phyloP scores from a whole-genome alignment of 2,113 vertebrate genomes.

The Isichthys henryi region DNA sequence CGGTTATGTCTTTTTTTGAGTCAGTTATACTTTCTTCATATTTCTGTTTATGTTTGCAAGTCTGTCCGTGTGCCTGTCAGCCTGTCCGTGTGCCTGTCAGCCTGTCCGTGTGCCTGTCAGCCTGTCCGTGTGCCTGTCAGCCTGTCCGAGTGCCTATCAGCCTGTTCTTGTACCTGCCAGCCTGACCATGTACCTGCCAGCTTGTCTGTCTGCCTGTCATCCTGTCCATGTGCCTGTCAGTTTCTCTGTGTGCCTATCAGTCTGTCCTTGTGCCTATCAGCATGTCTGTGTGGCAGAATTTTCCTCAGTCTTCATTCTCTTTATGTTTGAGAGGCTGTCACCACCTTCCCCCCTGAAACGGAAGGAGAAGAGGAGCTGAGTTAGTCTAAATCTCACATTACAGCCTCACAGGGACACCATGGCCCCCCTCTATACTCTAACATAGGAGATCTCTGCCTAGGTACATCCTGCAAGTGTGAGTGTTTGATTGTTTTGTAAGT shows the following conservation, averaged over 20 bases:
- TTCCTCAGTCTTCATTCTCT: constrained; percentile 50
- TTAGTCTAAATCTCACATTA: constrained; percentile 43
- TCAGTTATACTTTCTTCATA: neutral
- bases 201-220: neutral
- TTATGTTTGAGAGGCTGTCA: constrained; percentile 61
- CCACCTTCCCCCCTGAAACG: constrained; percentile 63
- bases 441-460: neutral
- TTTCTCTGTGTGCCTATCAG: constrained; percentile 15
- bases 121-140: neutral
- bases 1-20: neutral
- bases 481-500: neutral
- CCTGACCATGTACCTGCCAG: neutral
- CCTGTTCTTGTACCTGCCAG: neutral
- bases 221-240: neutral
- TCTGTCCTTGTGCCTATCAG: neutral
- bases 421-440: neutral
- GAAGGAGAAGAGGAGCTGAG: constrained; percentile 62
- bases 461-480: neutral
- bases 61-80: neutral
- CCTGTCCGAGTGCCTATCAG: constrained; percentile 11
- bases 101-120: neutral
- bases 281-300: neutral
- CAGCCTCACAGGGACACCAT: neutral
- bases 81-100: neutral
- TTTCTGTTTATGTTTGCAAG: neutral